Conservation (phyloP, 2,113 vertebrate genomes). For the Microtus montanus region DNA sequence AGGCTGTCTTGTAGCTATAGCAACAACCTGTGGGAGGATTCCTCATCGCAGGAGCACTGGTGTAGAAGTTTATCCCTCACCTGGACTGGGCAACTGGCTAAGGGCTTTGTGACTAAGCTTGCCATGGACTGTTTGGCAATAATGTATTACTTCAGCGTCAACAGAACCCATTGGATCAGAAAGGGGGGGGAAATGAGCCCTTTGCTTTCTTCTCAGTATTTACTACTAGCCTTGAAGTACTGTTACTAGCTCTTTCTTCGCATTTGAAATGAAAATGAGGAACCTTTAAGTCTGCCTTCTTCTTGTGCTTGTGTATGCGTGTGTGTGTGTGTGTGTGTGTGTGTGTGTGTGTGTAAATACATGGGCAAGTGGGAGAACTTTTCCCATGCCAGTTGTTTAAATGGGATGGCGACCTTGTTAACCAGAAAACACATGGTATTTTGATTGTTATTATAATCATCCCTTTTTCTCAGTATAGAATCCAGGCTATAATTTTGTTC, state of each 20-base stretch:
- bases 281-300: neutral
- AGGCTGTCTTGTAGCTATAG: neutral
- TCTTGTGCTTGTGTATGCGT: neutral
- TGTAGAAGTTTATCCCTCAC: neutral
- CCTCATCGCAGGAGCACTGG: neutral
- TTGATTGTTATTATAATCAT: constrained; percentile 49
- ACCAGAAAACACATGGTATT: constrained; percentile 5
- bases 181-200: neutral
- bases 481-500: constrained; percentile 36
- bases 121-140: neutral
- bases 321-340: neutral
- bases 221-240: neutral
- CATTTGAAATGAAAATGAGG: neutral
- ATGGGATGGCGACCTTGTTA: constrained; percentile 39
- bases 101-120: neutral
- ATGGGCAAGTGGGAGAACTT: neutral
- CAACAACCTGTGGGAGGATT: neutral
- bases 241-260: neutral
- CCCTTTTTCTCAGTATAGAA: constrained; percentile 10
- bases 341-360: neutral
- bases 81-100: neutral
- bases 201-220: neutral
- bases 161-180: neutral
- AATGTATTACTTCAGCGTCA: neutral
- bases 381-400: neutral